Evolutionary conservation across 2,113 vertebrate genomes (phyloP), one percentile per base, ranked within the genome.

Genomic region (Bos javanicus): DNA sequence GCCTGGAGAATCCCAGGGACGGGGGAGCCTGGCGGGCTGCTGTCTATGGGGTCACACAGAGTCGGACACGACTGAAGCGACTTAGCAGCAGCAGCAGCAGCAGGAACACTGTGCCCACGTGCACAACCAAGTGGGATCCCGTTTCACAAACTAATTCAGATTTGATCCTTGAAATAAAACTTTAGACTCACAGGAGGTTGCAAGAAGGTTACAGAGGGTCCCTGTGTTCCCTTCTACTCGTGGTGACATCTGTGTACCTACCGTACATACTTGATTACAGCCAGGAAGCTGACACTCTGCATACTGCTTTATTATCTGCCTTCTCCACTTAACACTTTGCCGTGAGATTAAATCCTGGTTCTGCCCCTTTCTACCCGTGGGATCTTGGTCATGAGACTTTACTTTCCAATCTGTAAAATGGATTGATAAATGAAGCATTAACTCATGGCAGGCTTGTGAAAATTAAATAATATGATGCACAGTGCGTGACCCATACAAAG

Each of bases 401-500:
- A 15, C 5, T 62, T 96, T 82, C 64, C 10, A 16, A 7, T 15
- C 57, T 60, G 14, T 82, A 15, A 78, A 80, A 84, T 52, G 43
- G 56, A 13, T 14, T 23, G 6, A 6, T 81, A 15, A 28, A 23
- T 3, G 7, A 67, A 21, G 23, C 19, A 4, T 28, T 14, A 26
- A 3, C 48, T 67, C 3, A 15, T 1, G 48, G 36, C 3, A 36
- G 60, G 8, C 28, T 93, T 52, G 28, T 36, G 76, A 83, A 76
- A 30, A 48, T 46, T 14, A 25, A 76, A 48, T 11, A 8, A 10
- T 11, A 1, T 0, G 13, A 78, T 1, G 2, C 13, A 21, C 25
- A 14, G 21, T 5, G 15, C 1, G 4, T 33, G 48, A 33, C 11
- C 59, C 15, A 6, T 0, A 12, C 2, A n/a, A 43, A 50, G 33